Percentiles rank a stretch among this genome's conserved stretches.
Evolutionary conservation across 2,888 invertebrate genomes (phyloP).

Genomic region (Drosophila mettleri): DNA sequence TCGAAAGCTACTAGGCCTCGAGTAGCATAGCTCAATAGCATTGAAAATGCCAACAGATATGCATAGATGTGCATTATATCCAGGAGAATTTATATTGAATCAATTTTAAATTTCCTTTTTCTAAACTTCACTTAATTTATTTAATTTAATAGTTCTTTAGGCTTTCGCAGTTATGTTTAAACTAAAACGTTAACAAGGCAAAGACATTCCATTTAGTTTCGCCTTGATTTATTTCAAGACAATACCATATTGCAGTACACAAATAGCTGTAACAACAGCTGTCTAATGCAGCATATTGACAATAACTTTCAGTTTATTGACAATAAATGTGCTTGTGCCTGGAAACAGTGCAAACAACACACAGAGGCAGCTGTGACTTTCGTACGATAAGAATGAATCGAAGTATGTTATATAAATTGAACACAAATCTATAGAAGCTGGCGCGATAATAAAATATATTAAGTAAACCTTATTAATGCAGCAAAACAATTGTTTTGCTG

Average conservation of each 20-base stretch:
- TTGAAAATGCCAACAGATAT: slow-evolving; percentile 6
- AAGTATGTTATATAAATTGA: background rate
- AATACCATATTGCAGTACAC: slow-evolving; percentile 9
- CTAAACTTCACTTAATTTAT: slow-evolving; percentile 1
- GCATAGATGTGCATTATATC: slow-evolving; percentile 21
- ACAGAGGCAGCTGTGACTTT: slow-evolving; percentile 10
- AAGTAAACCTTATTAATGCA: background rate
- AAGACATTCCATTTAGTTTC: background rate
- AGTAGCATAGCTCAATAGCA: background rate
- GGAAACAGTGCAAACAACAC: background rate
- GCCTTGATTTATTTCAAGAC: slow-evolving; percentile 1
- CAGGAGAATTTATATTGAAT: background rate
- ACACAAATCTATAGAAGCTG: background rate
- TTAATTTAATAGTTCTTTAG: slow-evolving; percentile 3
- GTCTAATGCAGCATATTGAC: slow-evolving; percentile 6
- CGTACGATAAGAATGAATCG: background rate
- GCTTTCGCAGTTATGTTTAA: background rate
- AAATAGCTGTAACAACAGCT: slow-evolving; percentile 49
- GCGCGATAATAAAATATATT: background rate
- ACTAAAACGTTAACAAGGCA: slow-evolving; percentile 6
- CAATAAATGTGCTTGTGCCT: slow-evolving; percentile 3
- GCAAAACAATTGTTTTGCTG: background rate
- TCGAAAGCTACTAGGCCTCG: background rate
- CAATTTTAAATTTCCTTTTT: background rate
- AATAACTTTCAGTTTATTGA: slow-evolving; percentile 7